Base-by-base conservation (phyloP, 1,140 invertebrate genomes). In the Aphelinus certus region DNA sequence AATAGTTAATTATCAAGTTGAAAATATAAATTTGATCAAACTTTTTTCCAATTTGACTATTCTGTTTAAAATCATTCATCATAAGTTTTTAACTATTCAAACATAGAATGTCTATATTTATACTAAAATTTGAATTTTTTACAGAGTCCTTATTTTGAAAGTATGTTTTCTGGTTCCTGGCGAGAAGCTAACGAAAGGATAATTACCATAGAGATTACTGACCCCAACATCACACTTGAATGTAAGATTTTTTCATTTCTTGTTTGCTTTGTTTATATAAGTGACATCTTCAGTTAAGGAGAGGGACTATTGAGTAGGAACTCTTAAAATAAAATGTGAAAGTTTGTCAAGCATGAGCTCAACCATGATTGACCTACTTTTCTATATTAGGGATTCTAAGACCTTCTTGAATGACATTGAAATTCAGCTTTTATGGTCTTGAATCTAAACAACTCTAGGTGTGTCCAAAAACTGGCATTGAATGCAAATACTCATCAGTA, bases 101-200 rank as follows among this genome's bases (percentile, higher is more conserved):
- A 26, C 26, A 26, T 26, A 26, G 48, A 63, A 9, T 63, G 46
- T 47, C 48, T 47, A 43, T 63, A 26, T 26, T 26, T 26, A 26
- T 26, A 26, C 26, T 26, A 26, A 63, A 63, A 9, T 63, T 63
- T 47, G 46, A 63, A 43, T 63, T 70, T 67, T 72, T 87, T 89
- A 75, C 84, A 95, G 90, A 95, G 93, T 81, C 93, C 93, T 2
- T 95, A 95, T 83, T 95, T 95, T 87, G 89, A 90, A 9, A 94
- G 93, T 82, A 95, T 96, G 94, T 95, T 96, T 86, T 93, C 91
- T 81, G 94, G 94, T 4, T 91, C 91, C 7, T 96, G 95, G 95
- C 90, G 90, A 81, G 95, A 96, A 85, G 89, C 92, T 3, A 89
- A 90, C 67, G 90, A 94, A 84, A 89, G 90, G 71, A 86, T 90